Percentiles rank a stretch among this genome's conserved stretches.
These are phyloP conservation scores for Apoda limacodes DNA, from an alignment of 2,888 invertebrate genomes.

Conservation along the genomic window DNA sequence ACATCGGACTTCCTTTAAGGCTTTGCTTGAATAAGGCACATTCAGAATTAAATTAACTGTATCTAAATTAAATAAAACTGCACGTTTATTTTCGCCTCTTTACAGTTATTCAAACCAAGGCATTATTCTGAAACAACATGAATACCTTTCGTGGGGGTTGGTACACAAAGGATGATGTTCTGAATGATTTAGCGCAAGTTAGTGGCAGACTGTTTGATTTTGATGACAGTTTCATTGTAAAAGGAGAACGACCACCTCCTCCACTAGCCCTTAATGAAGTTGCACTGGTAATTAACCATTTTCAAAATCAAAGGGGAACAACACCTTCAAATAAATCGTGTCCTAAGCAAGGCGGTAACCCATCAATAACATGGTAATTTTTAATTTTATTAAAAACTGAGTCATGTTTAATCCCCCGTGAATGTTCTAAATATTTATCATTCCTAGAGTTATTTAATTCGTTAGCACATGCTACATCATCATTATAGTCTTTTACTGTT, in stretches of 20 bases:
- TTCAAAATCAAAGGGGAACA: no score
- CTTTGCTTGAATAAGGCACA: no score
- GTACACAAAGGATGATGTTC: slow-evolving; percentile 35
- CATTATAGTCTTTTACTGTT: not conserved
- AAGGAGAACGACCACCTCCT: slow-evolving; percentile 36
- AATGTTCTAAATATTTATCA: not conserved
- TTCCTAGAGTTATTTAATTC: not conserved
- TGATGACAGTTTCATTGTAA: slow-evolving; percentile 26
- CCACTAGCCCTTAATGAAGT: slow-evolving; percentile 23
- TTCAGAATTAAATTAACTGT: no score
- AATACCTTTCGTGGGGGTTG: slow-evolving; percentile 24
- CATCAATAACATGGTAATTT: not conserved
- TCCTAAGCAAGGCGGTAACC: not conserved
- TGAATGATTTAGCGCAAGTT: slow-evolving; percentile 30
- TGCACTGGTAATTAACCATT: slow-evolving; percentile 20
- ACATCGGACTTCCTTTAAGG: no score
- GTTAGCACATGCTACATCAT: not conserved
- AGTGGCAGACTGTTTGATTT: slow-evolving; percentile 26
- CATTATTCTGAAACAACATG: slow-evolving; percentile 20
- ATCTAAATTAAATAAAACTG: no score
- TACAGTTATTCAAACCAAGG: no score
- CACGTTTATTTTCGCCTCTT: no score
- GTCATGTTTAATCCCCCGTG: not conserved
- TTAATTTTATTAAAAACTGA: not conserved
- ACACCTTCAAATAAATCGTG: not conserved